These are phyloP conservation scores for Melanotaenia trifasciata DNA, from an alignment of 2,797 vertebrate species.

Conservation along the genomic window DNA sequence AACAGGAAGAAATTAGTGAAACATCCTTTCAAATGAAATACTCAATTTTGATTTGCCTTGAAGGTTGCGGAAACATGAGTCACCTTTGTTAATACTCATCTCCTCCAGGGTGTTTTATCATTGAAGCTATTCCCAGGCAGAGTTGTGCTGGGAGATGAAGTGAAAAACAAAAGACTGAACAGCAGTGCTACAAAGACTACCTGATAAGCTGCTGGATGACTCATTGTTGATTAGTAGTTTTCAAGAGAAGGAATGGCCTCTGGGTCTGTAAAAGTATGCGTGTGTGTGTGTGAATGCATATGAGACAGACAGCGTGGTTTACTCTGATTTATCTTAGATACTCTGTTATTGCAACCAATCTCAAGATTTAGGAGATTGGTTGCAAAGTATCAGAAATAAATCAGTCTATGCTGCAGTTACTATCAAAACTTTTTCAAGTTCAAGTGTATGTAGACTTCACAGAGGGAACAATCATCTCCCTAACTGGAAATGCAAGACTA, in stretches of 20 bases:
- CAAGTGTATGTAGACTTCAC: background rate
- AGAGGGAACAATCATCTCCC: slow-evolving; percentile 9
- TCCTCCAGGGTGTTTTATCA: slow-evolving; percentile 62
- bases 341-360: background rate
- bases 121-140: slow-evolving; percentile 54
- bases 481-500: slow-evolving; percentile 1
- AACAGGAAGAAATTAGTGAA: slow-evolving; percentile 57
- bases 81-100: slow-evolving; percentile 65
- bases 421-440: background rate
- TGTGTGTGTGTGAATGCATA: slow-evolving; percentile 26
- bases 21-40: slow-evolving; percentile 60
- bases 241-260: slow-evolving; percentile 34
- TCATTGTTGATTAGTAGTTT: slow-evolving; percentile 67
- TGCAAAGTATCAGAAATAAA: no score
- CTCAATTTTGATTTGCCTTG: slow-evolving; percentile 52
- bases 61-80: slow-evolving; percentile 65
- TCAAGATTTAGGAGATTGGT: no score
- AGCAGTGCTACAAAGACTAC: slow-evolving; percentile 49
- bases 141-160: slow-evolving; percentile 29
- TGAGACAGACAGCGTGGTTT: background rate
- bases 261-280: slow-evolving; percentile 19
- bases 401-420: background rate
- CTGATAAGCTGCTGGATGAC: slow-evolving; percentile 68
- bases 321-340: slow-evolving; percentile 5
- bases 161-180: slow-evolving; percentile 44